phyloP scores from a whole-genome alignment of 1,140 invertebrate genomes.

The Nymphalis io region DNA sequence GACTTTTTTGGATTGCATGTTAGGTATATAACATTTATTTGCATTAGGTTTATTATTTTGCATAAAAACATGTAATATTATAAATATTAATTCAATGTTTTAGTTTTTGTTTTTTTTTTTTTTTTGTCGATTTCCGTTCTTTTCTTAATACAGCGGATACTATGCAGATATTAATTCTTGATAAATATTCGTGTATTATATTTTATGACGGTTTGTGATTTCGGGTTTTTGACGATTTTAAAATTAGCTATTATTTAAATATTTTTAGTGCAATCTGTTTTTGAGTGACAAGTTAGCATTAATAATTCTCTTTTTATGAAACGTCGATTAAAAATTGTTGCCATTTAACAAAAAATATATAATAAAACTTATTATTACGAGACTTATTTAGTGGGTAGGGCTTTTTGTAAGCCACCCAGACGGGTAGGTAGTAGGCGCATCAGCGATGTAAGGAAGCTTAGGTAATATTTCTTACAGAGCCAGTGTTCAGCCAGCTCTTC shows the following conservation, averaged over 20 bases:
- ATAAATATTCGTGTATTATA: conserved; percentile 19
- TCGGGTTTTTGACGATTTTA: conserved; percentile 1
- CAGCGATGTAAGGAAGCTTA: too few species aligned
- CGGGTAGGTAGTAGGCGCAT: too few species aligned
- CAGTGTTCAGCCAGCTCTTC: too few species aligned
- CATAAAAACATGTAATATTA: conserved; percentile 32
- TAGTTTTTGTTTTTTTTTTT: conserved; percentile 10
- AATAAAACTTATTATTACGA: too few species aligned
- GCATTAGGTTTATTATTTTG: conserved; percentile 33
- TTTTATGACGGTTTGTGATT: conserved; percentile 12
- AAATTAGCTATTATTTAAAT: not conserved
- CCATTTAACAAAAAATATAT: not conserved
- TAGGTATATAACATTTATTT: conserved; percentile 31
- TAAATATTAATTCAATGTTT: conserved; percentile 18
- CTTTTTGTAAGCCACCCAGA: too few species aligned
- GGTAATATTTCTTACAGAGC: too few species aligned
- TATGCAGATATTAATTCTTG: conserved; percentile 10
- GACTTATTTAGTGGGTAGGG: too few species aligned
- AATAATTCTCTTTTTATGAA: not conserved
- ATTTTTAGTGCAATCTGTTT: conserved; percentile 2
- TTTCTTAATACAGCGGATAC: conserved; percentile 16
- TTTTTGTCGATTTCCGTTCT: conserved; percentile 19
- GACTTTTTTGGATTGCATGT: conserved; percentile 37
- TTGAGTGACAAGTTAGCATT: not conserved
- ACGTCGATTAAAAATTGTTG: not conserved